Percentiles rank a stretch among this genome's conserved stretches.
These are phyloP conservation scores for Paramormyrops kingsleyae DNA, from an alignment of 2,113 vertebrate species.

Conservation along the genomic window DNA sequence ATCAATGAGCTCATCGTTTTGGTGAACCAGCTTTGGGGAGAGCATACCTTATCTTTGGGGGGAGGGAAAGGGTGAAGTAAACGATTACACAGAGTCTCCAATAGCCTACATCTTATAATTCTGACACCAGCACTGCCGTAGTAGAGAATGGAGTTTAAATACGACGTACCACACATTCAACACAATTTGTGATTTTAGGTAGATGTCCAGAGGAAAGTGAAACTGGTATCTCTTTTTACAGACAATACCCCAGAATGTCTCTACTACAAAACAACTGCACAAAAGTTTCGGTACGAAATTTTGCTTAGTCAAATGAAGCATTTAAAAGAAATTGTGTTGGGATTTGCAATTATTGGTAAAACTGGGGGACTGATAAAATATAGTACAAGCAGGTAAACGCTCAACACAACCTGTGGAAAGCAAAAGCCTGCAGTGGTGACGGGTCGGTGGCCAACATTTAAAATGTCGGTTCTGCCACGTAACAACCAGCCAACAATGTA, in stretches of 20 bases:
- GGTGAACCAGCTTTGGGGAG: neutral
- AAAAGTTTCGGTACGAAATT: neutral
- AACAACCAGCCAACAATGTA: neutral
- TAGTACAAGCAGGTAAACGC: neutral
- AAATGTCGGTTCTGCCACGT: neutral
- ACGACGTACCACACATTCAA: neutral
- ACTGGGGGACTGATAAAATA: neutral
- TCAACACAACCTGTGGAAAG: neutral
- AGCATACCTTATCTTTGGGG: neutral
- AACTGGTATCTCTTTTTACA: neutral
- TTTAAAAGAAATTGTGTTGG: neutral
- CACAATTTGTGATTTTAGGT: neutral
- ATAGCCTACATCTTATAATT: neutral
- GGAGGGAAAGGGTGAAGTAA: neutral
- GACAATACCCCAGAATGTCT: neutral
- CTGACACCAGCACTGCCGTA: neutral
- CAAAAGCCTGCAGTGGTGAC: neutral
- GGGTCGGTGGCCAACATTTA: neutral
- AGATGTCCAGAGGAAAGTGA: neutral
- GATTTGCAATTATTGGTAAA: neutral
- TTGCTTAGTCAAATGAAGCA: neutral
- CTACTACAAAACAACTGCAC: neutral
- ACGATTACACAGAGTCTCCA: neutral
- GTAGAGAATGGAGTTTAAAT: neutral
- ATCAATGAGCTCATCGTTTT: neutral